Evolutionary conservation across 2,113 vertebrate genomes (phyloP).

Genomic region (Lanius collurio): DNA sequence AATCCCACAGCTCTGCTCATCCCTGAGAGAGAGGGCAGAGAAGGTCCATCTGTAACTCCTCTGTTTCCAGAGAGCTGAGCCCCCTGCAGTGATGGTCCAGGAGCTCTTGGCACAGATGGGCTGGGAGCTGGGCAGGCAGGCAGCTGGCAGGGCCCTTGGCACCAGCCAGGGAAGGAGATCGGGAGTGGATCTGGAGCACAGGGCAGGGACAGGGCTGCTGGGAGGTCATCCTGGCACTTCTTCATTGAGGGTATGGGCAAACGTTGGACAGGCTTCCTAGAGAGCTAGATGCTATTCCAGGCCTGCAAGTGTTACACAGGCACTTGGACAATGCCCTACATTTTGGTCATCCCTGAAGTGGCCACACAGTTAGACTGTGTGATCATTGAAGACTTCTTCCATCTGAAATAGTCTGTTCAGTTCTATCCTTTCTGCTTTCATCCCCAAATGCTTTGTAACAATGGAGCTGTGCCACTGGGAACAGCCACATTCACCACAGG

Average conservation of each 20-base stretch:
- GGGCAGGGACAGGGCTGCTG: neutral
- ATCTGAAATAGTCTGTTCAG: neutral
- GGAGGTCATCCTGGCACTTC: neutral
- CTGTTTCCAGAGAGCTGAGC: neutral
- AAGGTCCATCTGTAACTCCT: neutral
- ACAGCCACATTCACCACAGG: neutral
- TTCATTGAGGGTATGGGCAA: neutral
- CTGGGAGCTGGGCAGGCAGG: neutral
- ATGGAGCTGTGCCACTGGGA: neutral
- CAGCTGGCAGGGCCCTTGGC: neutral
- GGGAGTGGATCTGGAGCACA: neutral
- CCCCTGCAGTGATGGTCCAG: neutral
- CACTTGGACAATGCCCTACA: neutral
- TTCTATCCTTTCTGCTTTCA: neutral
- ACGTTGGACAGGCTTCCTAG: neutral
- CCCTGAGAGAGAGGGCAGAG: neutral
- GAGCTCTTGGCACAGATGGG: neutral
- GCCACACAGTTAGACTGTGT: neutral
- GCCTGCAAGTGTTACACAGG: neutral
- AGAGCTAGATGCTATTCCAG: neutral
- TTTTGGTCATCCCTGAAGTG: neutral
- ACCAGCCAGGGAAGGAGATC: neutral
- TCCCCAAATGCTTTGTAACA: neutral
- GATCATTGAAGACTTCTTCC: neutral
- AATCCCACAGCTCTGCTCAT: neutral